A percentile compares a stretch with the other conserved stretches of the same genome.
phyloP scores from a whole-genome alignment of 2,888 invertebrate species.

The Gymnoscelis rufifasciata region DNA sequence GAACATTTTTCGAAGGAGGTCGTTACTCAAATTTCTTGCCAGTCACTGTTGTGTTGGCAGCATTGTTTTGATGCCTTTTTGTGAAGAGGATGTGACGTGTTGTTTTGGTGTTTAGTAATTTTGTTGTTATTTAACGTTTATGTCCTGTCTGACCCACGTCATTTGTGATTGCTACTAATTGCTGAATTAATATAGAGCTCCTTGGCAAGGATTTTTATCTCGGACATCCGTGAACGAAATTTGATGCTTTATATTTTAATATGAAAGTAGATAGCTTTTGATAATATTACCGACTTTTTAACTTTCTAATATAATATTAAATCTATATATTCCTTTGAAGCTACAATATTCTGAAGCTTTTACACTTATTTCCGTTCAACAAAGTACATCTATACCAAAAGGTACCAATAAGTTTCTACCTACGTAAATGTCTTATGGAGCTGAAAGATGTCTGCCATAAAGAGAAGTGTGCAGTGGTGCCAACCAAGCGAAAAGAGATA shows the following conservation, averaged over 20 bases:
- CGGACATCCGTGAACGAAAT: no score
- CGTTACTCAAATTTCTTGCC: conserved; percentile 39
- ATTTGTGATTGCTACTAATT: not conserved
- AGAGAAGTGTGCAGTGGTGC: conserved; percentile 41
- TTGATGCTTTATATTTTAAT: no score
- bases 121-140: conserved; percentile 6
- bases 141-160: conserved; percentile 6
- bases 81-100: conserved; percentile 32
- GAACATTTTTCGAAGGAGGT: conserved; percentile 17
- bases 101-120: conserved; percentile 18
- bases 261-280: no score
- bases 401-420: no score
- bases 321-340: no score
- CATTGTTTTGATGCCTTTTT: conserved; percentile 30
- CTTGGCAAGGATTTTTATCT: no score
- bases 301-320: no score
- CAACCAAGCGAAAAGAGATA: conserved; percentile 48
- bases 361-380: no score
- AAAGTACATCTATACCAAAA: no score
- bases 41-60: conserved; percentile 40
- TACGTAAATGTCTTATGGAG: not conserved
- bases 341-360: no score
- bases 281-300: no score
- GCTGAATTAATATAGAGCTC: no score
- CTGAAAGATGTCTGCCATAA: conserved; percentile 34